These are phyloP conservation scores for Halcyon senegalensis DNA, from an alignment of 2,113 vertebrate species.

Conservation along the genomic window DNA sequence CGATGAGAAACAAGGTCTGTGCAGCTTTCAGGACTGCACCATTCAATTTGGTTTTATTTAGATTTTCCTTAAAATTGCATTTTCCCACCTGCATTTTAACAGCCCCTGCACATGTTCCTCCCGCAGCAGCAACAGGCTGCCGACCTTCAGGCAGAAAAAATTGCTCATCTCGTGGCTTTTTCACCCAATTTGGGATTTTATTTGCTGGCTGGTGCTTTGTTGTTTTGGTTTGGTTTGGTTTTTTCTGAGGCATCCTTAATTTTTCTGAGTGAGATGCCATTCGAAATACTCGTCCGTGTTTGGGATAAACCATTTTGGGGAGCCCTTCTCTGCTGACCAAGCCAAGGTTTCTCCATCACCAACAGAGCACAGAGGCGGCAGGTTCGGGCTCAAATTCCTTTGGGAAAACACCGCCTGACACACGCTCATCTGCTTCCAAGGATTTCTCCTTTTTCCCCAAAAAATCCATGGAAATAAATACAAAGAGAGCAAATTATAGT, in stretches of 20 bases:
- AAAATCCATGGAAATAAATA: not conserved
- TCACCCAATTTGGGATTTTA: not conserved
- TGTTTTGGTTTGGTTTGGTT: not conserved
- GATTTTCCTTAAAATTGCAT: not conserved
- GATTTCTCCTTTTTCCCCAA: not conserved
- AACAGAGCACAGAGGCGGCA: not conserved
- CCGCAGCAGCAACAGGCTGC: not conserved
- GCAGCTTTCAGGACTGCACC: fast-evolving
- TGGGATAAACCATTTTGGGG: not conserved
- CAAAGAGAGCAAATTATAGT: not conserved
- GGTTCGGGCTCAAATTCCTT: not conserved
- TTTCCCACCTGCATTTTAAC: not conserved
- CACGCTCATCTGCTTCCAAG: not conserved
- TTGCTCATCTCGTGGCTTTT: not conserved
- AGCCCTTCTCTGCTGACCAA: not conserved
- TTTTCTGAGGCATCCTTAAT: not conserved
- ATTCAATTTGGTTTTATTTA: fast-evolving
- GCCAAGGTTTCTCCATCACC: not conserved
- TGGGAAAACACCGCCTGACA: not conserved
- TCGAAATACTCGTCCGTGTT: not conserved
- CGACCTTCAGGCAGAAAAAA: not conserved
- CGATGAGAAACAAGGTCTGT: not conserved
- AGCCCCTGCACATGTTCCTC: no score
- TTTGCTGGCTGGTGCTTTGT: not conserved
- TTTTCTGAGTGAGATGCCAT: not conserved